Evolutionary conservation across 1,140 invertebrate genomes (phyloP), one percentile per base, ranked within the genome.

Genomic region (Conus betulinus): DNA sequence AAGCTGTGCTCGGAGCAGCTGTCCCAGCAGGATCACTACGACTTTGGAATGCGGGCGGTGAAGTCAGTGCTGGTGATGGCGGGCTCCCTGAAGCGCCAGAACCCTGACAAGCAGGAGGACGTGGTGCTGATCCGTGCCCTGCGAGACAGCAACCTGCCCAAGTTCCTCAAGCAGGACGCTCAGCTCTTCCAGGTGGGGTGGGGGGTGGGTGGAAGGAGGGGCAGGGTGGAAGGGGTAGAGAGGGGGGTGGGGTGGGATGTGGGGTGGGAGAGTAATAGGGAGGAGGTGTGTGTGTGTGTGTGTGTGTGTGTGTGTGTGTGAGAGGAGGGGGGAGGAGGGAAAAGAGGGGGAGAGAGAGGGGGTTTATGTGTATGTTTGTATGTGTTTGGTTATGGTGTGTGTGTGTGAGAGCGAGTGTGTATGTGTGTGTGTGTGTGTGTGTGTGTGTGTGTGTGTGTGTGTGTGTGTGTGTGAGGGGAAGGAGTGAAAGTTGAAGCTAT

Each of bases 11-110:
- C 97, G 91, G 98, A 99, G 95, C 98, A 98, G 95, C 96, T 99
- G 0, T 98, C 98, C 1, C 97, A 98, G 90, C 98, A 98, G 94
- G 97, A 98, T 94, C 98, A 98, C 93, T 99, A 99, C 91, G 98
- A 99, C 95, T 99, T 98, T 93, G 95, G 98, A 76, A 98, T 98
- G 98, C 96, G 98, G 97, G 98, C 89, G 90, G 97, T 96, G 25
- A 96, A 96, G 88, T 95, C 95, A 27, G 95, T 96, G 76, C 90
- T 96, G 53, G 95, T 96, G 0, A 96, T 95, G 95, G 95, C 95
- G 27, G 95, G 95, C 51, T 92, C 94, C 10, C 91, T 95, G 60
- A 96, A 96, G 89, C 88, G 95, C 86, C 94, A 95, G 91, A 95
- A 95, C 88, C 95, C 95, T 3, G 94, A 95, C 89, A 95, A 95